These are phyloP conservation scores for Stomatorhinus ivindoensis DNA, from an alignment of 2,113 vertebrate species.

Conservation along the genomic window DNA sequence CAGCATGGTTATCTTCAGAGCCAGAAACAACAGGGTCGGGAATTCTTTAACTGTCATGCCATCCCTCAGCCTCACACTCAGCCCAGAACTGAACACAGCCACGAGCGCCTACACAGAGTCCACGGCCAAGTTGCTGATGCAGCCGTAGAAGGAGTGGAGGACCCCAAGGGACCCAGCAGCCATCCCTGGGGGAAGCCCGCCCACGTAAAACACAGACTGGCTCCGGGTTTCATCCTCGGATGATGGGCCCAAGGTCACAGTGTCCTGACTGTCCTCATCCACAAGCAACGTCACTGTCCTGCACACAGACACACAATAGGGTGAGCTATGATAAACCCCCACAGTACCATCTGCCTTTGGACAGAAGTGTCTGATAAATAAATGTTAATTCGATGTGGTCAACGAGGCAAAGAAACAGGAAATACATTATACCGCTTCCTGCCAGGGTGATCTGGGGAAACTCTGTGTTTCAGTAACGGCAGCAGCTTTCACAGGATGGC, in stretches of 20 bases:
- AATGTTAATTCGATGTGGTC: background rate
- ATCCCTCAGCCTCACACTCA: background rate
- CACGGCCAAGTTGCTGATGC: constrained; percentile 77
- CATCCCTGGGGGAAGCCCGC: constrained; percentile 68
- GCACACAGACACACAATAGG: constrained; percentile 14
- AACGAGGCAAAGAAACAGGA: background rate
- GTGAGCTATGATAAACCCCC: background rate
- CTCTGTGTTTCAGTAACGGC: background rate
- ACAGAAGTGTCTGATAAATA: background rate
- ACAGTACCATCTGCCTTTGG: background rate
- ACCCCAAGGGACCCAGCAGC: constrained; percentile 46
- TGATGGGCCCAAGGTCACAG: constrained; percentile 51
- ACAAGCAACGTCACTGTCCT: constrained; percentile 73
- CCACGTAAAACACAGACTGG: constrained; percentile 68
- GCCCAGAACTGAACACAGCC: background rate
- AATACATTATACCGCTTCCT: background rate
- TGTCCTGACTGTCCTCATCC: constrained; percentile 68
- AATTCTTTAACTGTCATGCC: background rate
- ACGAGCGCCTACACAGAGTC: constrained; percentile 64
- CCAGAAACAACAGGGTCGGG: background rate
- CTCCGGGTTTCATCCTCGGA: constrained; percentile 57
- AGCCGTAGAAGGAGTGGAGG: constrained; percentile 69
- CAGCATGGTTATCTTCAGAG: background rate
- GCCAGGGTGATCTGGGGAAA: background rate
- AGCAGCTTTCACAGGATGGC: background rate